These are phyloP conservation scores for Bombus waltoni DNA, from an alignment of 1,140 invertebrate genomes.

Conservation along the genomic window DNA sequence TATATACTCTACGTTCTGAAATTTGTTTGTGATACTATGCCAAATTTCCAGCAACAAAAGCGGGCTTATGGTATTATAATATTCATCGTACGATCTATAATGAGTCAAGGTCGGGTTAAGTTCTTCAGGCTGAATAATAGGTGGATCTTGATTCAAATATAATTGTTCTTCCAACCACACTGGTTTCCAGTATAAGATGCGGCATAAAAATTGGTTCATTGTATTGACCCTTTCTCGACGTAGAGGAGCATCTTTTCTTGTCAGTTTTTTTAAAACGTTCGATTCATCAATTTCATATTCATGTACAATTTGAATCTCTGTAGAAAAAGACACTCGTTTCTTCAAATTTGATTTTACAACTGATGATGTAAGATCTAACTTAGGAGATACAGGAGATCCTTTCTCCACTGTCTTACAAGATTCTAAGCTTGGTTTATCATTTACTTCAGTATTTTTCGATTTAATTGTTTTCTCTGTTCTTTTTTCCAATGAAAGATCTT, in stretches of 20 bases:
- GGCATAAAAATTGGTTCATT: constrained; percentile 70
- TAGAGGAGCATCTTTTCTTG: constrained; percentile 63
- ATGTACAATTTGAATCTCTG: constrained; percentile 36
- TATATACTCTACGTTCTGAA: constrained; percentile 52
- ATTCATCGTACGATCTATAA: constrained; percentile 70
- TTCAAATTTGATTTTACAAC: background rate
- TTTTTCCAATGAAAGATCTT: background rate
- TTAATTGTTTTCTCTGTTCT: background rate
- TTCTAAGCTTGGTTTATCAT: background rate
- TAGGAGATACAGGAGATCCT: background rate
- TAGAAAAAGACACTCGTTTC: constrained; percentile 68
- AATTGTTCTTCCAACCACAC: constrained; percentile 73
- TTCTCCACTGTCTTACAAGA: background rate
- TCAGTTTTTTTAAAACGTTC: constrained; percentile 67
- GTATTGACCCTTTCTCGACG: constrained; percentile 45
- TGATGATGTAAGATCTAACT: background rate
- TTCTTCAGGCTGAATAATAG: constrained; percentile 59
- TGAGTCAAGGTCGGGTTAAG: constrained; percentile 49
- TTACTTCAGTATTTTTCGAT: background rate
- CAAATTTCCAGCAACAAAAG: constrained; percentile 74
- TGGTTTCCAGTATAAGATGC: constrained; percentile 73
- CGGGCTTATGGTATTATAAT: constrained; percentile 67
- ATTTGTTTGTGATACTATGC: constrained; percentile 67
- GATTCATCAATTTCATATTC: constrained; percentile 67
- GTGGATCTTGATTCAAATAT: constrained; percentile 53